These are phyloP conservation scores for Drosophila antonietae DNA, from an alignment of 2,888 invertebrate genomes.

Conservation along the genomic window DNA sequence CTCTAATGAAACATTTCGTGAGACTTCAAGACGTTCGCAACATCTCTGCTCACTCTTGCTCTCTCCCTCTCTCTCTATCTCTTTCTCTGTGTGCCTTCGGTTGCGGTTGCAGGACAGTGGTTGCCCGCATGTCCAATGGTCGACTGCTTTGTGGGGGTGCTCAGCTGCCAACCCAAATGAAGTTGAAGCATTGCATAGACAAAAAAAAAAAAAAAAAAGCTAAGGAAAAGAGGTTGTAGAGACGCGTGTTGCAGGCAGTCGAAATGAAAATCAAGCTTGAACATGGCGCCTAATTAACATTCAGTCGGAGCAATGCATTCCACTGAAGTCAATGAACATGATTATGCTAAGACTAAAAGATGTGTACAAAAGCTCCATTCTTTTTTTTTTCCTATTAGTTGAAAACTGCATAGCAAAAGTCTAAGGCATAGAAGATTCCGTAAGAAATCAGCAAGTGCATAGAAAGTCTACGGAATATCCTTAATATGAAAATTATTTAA, in stretches of 20 bases:
- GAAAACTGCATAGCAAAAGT: neutral
- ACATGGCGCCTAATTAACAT: constrained; percentile 53
- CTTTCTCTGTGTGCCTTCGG: constrained; percentile 27
- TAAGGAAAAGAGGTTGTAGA: neutral
- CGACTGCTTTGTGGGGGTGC: constrained; percentile 1
- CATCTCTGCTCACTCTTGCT: constrained; percentile 30
- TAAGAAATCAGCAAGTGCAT: neutral
- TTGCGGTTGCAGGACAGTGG: constrained; percentile 73
- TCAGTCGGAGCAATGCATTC: constrained; percentile 6
- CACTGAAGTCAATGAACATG: constrained; percentile 5
- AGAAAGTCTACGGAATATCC: too few relatives aligned
- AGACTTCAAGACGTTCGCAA: constrained; percentile 58
- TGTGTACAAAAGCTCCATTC: neutral
- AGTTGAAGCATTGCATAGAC: constrained; percentile 36
- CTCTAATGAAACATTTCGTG: constrained; percentile 78
- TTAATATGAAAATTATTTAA: neutral
- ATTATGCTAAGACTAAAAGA: constrained; percentile 4
- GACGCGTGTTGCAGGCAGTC: constrained; percentile 13
- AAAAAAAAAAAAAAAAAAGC: constrained; percentile 1
- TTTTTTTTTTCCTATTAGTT: neutral
- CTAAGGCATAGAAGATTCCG: too few relatives aligned
- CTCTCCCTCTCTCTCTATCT: constrained; percentile 13
- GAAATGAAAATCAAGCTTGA: constrained; percentile 53
- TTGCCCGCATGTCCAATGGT: constrained; percentile 15
- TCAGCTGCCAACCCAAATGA: constrained; percentile 50